These are phyloP conservation scores for Melanocharis versteri DNA, from an alignment of 2,113 vertebrate species.

Conservation along the genomic window DNA sequence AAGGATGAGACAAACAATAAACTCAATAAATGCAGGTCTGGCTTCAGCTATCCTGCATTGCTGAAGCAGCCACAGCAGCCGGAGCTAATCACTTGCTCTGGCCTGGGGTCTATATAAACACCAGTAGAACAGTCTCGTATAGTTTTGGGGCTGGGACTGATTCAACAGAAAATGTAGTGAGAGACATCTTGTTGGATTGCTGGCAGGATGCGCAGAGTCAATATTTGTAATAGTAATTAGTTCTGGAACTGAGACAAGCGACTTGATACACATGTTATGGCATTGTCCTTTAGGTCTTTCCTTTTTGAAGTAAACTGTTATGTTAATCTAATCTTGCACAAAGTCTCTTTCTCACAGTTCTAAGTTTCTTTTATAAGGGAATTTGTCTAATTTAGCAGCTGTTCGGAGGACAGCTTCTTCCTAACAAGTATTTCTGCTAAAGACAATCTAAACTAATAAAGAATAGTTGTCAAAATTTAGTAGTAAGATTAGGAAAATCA, in stretches of 20 bases:
- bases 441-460: neutral
- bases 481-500: neutral
- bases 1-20: neutral
- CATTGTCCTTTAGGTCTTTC: slow-evolving; percentile 12
- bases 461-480: neutral
- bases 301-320: slow-evolving; percentile 36
- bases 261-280: neutral
- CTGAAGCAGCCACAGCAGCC: neutral
- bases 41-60: neutral
- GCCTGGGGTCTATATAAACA: slow-evolving; percentile 37
- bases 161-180: slow-evolving; percentile 1
- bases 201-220: slow-evolving; percentile 11
- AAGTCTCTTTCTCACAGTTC: neutral
- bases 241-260: slow-evolving; percentile 15
- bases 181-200: neutral
- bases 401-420: neutral
- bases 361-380: neutral
- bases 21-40: neutral
- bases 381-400: neutral
- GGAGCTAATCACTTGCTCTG: slow-evolving; percentile 24
- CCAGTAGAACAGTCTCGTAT: neutral
- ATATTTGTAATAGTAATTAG: slow-evolving; percentile 54
- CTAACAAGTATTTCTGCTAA: neutral
- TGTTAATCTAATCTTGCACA: slow-evolving; percentile 41
- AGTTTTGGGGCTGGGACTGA: slow-evolving; percentile 1